phyloP scores from a whole-genome alignment of 2,797 vertebrate species.

The Chiloscyllium punctatum region DNA sequence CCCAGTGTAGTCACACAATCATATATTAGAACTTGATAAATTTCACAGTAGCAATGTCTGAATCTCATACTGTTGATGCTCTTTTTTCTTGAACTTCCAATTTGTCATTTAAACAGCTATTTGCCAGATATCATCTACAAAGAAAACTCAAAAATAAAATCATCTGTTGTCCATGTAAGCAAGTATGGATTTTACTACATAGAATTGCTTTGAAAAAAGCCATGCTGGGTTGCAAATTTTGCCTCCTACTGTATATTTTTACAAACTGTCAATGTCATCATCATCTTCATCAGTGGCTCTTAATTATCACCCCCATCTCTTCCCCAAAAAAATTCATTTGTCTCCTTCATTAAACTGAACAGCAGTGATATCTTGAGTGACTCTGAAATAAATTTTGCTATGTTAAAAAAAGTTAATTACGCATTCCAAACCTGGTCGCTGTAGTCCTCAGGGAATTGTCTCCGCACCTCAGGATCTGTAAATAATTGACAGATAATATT shows the following conservation, averaged over 20 bases:
- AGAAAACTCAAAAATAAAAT: not conserved
- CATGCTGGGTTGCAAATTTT: conserved; percentile 27
- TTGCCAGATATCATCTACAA: not conserved
- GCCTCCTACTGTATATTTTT: conserved; percentile 24
- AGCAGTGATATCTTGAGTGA: conserved; percentile 68
- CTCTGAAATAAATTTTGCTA: conserved; percentile 70
- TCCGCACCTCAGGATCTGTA: conserved; percentile 99
- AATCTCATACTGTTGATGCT: not conserved
- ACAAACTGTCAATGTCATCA: conserved; percentile 42
- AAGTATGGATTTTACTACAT: not conserved
- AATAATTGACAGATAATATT: conserved; percentile 99
- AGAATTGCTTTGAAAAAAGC: conserved; percentile 31
- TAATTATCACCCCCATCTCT: conserved; percentile 57
- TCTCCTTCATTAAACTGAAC: conserved; percentile 64
- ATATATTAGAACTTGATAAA: conserved; percentile 26
- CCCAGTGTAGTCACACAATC: not conserved
- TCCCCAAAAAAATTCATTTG: conserved; percentile 61
- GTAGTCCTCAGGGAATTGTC: conserved; percentile 90
- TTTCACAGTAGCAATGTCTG: not conserved
- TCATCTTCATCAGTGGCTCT: conserved; percentile 54
- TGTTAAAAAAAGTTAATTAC: conserved; percentile 90
- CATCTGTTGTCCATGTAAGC: conserved; percentile 21
- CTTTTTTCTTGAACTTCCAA: conserved; percentile 26
- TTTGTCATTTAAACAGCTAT: conserved; percentile 20
- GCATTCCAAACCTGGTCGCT: conserved; percentile 98